Percentiles rank a stretch among this genome's conserved stretches.
phyloP scores from a whole-genome alignment of 2,888 invertebrate species.

The Drosophila anomelani region DNA sequence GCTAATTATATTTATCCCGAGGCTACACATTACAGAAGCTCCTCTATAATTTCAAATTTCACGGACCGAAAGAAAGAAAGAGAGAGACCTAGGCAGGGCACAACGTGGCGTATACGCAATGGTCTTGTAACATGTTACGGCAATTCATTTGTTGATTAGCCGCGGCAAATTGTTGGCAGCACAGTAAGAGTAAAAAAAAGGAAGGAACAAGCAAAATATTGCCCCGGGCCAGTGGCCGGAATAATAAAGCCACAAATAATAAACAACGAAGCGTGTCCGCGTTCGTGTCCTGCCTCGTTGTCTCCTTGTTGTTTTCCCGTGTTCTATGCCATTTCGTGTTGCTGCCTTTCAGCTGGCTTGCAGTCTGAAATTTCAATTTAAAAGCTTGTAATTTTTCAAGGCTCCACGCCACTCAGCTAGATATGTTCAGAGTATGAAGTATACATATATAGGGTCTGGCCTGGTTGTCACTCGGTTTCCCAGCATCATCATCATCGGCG shows the following conservation, averaged over 20 bases:
- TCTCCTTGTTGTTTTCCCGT: constrained; percentile 8
- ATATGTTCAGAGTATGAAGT: background rate
- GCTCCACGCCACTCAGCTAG: constrained; percentile 5
- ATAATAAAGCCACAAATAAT: constrained; percentile 62
- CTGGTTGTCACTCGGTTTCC: constrained; percentile 23
- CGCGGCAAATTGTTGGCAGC: constrained; percentile 38
- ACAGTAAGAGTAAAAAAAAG: constrained; percentile 4
- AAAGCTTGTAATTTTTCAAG: constrained; percentile 59
- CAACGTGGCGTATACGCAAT: constrained; percentile 60
- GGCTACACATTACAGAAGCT: constrained; percentile 37
- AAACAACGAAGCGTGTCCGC: constrained; percentile 40
- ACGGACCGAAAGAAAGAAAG: background rate
- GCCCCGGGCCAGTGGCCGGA: constrained; percentile 38
- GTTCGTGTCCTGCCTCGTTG: constrained; percentile 26
- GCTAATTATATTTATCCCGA: constrained; percentile 38
- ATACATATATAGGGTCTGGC: constrained; percentile 7
- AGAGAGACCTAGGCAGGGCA: constrained; percentile 1
- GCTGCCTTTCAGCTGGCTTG: constrained; percentile 17
- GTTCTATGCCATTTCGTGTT: constrained; percentile 15
- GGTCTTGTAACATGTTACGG: constrained; percentile 44
- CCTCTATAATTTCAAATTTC: constrained; percentile 48
- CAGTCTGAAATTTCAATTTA: constrained; percentile 60
- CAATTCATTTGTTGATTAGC: constrained; percentile 69
- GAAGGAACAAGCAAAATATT: constrained; percentile 28
- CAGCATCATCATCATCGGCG: constrained; percentile 20